These are phyloP conservation scores for Ceramica pisi DNA, from an alignment of 2,888 invertebrate genomes.

Conservation along the genomic window DNA sequence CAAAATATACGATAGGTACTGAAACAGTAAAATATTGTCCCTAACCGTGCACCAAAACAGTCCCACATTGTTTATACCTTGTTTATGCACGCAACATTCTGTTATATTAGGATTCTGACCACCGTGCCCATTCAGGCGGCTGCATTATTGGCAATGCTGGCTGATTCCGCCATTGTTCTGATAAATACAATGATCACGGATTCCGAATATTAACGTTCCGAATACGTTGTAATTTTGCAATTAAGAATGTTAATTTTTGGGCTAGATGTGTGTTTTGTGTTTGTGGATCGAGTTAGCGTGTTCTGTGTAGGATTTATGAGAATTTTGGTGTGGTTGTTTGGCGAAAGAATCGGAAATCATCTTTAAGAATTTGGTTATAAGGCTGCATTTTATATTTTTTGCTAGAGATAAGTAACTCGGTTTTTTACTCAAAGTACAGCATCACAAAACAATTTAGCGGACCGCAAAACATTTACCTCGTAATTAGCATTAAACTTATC, in stretches of 20 bases:
- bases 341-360: neutral
- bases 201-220: constrained; percentile 51
- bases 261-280: constrained; percentile 36
- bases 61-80: constrained; percentile 38
- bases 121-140: constrained; percentile 45
- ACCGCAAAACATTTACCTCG: constrained; percentile 57
- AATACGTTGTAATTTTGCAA: constrained; percentile 64
- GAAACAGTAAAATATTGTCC: neutral
- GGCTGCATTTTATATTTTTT: neutral
- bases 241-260: constrained; percentile 60
- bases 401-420: neutral
- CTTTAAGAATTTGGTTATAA: neutral
- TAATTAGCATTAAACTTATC: constrained; percentile 61
- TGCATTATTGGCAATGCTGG: constrained; percentile 56
- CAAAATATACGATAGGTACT: neutral
- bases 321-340: neutral
- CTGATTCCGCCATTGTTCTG: constrained; percentile 65
- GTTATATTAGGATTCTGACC: constrained; percentile 62
- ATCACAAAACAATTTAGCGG: constrained; percentile 33
- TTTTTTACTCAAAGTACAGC: constrained; percentile 14
- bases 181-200: constrained; percentile 59
- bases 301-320: neutral
- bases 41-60: constrained; percentile 26
- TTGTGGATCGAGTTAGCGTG: constrained; percentile 14
- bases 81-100: constrained; percentile 55